Conservation (phyloP, 2,797 vertebrate species). For the Myripristis murdjan region DNA sequence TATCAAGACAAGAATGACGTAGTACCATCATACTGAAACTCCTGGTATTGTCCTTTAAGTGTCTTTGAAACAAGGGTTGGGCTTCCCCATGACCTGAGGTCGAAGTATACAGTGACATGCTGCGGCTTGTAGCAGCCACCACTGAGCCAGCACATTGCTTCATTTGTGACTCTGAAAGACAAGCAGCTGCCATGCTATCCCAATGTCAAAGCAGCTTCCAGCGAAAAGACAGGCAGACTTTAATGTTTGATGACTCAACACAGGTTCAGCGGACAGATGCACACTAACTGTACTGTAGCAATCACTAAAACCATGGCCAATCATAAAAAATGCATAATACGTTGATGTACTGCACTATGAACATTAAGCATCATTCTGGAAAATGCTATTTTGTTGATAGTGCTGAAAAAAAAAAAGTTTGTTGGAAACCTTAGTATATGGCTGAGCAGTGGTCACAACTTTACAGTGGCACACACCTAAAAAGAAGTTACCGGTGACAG, state of each 20-base stretch:
- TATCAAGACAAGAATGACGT: constrained; percentile 30
- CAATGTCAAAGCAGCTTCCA: constrained; percentile 34
- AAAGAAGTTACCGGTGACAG: background rate
- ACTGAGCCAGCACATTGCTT: constrained; percentile 69
- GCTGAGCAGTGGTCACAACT: background rate
- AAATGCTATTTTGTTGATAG: constrained; percentile 10
- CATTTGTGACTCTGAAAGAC: constrained; percentile 53
- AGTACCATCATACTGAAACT: constrained; percentile 17
- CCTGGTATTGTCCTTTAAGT: constrained; percentile 62
- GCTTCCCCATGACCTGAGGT: constrained; percentile 83
- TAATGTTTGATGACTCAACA: constrained; percentile 44
- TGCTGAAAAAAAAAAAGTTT: background rate
- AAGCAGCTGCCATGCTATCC: constrained; percentile 48
- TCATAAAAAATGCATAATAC: constrained; percentile 18
- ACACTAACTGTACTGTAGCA: constrained; percentile 20
- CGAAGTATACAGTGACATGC: constrained; percentile 85
- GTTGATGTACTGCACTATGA: constrained; percentile 1
- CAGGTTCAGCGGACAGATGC: constrained; percentile 35
- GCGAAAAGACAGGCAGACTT: constrained; percentile 23
- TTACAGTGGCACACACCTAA: background rate
- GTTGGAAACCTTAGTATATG: too few relatives aligned
- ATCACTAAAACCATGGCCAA: constrained; percentile 40
- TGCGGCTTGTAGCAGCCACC: constrained; percentile 77
- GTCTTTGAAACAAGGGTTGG: constrained; percentile 70
- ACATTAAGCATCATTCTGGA: constrained; percentile 4